phyloP scores from a whole-genome alignment of 2,888 invertebrate genomes.

The Himalopsyche anomala region DNA sequence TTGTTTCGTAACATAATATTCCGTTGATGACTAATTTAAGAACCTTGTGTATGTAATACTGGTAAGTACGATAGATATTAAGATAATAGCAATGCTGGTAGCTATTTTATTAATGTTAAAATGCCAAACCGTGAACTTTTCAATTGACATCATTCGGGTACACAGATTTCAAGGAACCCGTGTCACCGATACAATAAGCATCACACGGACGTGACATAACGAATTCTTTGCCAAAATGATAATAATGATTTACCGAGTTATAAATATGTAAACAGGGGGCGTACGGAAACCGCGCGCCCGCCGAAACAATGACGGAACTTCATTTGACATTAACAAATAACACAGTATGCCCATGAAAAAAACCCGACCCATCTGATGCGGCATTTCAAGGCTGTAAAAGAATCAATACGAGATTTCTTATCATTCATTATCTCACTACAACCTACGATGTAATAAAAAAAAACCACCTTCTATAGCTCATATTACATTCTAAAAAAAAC shows the following conservation, averaged over 20 bases:
- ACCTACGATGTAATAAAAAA: too few relatives aligned
- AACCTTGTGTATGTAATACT: too few relatives aligned
- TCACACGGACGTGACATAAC: constrained; percentile 22
- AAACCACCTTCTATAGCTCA: too few relatives aligned
- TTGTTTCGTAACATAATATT: too few relatives aligned
- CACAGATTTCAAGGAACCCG: constrained; percentile 23
- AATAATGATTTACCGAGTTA: constrained; percentile 21
- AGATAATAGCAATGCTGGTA: constrained; percentile 19
- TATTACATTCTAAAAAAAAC: too few relatives aligned
- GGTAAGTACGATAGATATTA: background rate
- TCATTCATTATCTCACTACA: too few relatives aligned
- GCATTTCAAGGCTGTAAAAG: constrained; percentile 20
- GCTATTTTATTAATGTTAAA: constrained; percentile 1
- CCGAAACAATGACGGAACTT: constrained; percentile 34
- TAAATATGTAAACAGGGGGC: constrained; percentile 40
- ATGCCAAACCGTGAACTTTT: constrained; percentile 37
- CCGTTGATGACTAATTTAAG: too few relatives aligned
- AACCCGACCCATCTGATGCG: background rate
- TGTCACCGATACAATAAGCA: constrained; percentile 32
- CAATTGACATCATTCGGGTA: constrained; percentile 22
- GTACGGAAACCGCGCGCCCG: background rate
- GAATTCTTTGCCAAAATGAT: constrained; percentile 32
- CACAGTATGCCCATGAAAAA: constrained; percentile 9
- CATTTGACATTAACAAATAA: constrained; percentile 26
- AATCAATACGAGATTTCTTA: background rate